Percentiles rank a stretch among this genome's conserved stretches.
Conservation (phyloP, 2,888 invertebrate genomes). For the Alloscopus bannaensis region DNA sequence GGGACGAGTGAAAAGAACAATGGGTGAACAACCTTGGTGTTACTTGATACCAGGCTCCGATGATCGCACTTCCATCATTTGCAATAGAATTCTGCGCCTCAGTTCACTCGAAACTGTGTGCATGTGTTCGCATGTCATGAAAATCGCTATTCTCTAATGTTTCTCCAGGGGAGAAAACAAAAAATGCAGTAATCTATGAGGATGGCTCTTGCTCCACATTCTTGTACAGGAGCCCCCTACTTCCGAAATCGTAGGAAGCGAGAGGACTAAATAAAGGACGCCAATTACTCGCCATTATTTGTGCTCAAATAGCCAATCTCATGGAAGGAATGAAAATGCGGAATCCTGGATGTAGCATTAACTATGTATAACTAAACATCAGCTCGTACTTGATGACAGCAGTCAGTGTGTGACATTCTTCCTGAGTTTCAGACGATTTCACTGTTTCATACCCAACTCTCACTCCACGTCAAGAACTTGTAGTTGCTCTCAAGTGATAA, state of each 20-base stretch:
- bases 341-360: no score
- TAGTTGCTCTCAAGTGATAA: no score
- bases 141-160: background rate
- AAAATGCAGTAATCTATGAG: no score
- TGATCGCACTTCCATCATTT: slow-evolving; percentile 8
- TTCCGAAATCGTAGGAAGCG: slow-evolving; percentile 17
- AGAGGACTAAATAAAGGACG: slow-evolving; percentile 12
- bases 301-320: slow-evolving; percentile 14
- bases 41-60: slow-evolving; percentile 38
- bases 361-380: no score
- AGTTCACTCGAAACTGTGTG: slow-evolving; percentile 17
- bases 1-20: background rate
- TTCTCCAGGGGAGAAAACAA: no score
- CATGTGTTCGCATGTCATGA: slow-evolving; percentile 20
- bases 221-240: background rate
- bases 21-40: slow-evolving; percentile 59
- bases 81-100: slow-evolving; percentile 5
- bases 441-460: no score
- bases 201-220: background rate
- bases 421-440: no score
- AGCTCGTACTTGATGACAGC: no score
- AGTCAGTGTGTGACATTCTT: no score
- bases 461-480: no score
- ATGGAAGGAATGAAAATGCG: no score
- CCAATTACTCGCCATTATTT: slow-evolving; percentile 16